Evolutionary conservation across 2,888 invertebrate species (phyloP).

Genomic region (Brachypalpus laphriformis): DNA sequence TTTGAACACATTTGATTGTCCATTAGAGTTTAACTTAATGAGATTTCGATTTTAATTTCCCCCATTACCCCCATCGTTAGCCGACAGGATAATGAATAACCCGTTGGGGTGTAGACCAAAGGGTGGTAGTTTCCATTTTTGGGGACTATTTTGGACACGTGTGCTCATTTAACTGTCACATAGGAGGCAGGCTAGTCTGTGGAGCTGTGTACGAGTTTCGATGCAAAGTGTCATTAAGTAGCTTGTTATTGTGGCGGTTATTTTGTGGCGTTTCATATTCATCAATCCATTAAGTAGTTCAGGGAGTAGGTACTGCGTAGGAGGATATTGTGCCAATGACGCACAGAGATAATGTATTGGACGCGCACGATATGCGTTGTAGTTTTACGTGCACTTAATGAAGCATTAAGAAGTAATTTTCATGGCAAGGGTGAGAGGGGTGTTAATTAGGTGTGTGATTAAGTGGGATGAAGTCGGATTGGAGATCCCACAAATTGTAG

Average conservation of each 20-base stretch:
- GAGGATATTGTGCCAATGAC: background rate
- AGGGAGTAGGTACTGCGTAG: conserved; percentile 9
- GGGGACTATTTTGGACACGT: conserved; percentile 14
- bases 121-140: background rate
- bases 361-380: conserved; percentile 6
- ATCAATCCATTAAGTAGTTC: conserved; percentile 33
- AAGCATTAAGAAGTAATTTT: background rate
- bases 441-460: background rate
- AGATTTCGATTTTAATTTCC: conserved; percentile 37
- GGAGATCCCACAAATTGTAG: too few relatives aligned
- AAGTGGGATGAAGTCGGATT: background rate
- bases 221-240: conserved; percentile 21
- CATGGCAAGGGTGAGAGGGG: too few relatives aligned
- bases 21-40: conserved; percentile 34
- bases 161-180: background rate
- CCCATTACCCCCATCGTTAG: background rate
- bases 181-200: background rate
- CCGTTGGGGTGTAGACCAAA: background rate
- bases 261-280: conserved; percentile 17
- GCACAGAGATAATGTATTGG: conserved; percentile 9
- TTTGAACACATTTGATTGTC: conserved; percentile 15
- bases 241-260: background rate
- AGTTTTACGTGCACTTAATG: conserved; percentile 12
- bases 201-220: background rate
- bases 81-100: background rate